Evolutionary conservation across 2,113 vertebrate species (phyloP), one percentile per base, ranked within the genome.

Genomic region (Phasianus colchicus): DNA sequence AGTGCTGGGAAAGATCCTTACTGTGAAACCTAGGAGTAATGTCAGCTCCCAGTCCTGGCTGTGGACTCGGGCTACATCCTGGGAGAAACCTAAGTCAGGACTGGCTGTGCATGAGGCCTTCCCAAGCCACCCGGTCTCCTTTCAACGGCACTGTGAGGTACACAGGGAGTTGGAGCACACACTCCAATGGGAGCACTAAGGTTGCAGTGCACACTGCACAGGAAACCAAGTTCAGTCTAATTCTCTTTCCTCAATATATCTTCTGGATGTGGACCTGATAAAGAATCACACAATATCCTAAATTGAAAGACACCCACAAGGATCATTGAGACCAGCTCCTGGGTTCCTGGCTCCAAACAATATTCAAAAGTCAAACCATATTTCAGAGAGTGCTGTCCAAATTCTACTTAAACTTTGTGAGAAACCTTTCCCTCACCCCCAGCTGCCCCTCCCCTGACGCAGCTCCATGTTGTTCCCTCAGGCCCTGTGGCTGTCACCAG

Each of bases 101-200:
- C 11, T 63, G 30, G 8, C 9, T 61, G 5, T 84, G 74, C 20
- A 27, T 0, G 0, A 47, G 22, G 17, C 22, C 30, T 48, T 71
- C 10, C 20, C 15, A 47, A 30, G 17, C 13, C 40, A 7, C 61
- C 4, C 43, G 10, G 2, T 7, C 54, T 48, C n/a, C 30, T 79
- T 45, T 10, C 19, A 92, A 92, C 54, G 13, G 24, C 29, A 12
- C 27, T 14, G 19, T 40, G 22, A 9, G 3, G 7, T 40, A 13
- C 8, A 24, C 17, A 40, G 1, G 0, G 2, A 1, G 22, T 7
- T 75, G 21, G 7, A 82, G 18, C 27, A 21, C 27, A 48, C 8
- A 38, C 2, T 6, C 4, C 34, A n/a, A 0, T 9, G n/a, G 0
- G 5, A 66, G 40, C 22, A 11, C 18, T 10, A 10, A 42, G 10